Evolutionary conservation across 2,113 vertebrate species (phyloP), one percentile per base, ranked within the genome.

Genomic region (Montifringilla adamsi): DNA sequence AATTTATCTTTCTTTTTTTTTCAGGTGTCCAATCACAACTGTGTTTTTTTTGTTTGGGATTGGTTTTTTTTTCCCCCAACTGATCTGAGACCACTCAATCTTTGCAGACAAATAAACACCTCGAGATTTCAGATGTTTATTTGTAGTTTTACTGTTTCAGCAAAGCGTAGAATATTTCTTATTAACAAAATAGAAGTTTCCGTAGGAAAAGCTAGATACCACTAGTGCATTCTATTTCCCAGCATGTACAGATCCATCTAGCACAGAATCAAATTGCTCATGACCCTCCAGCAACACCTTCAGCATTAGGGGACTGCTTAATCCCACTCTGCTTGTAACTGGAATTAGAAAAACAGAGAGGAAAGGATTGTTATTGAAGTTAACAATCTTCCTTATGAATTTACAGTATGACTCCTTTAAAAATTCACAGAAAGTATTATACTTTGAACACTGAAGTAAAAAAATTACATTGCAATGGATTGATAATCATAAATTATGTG

Each of bases 61-160:
- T 35, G 39, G 2, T 2, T 3, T 5, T 46, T 62, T n/a, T 59
- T 62, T 6, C 0, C 4, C 44, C 49, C 35, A 76, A 26, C 10
- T 64, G 22, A 31, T 69, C 77, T 53, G 28, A 79, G 30, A 64
- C 53, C 3, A 50, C 7, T n/a, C 19, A 39, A 1, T 35, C 49
- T 73, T 87, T 68, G 28, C 66, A 78, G 33, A 49, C 4, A 85
- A 74, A 64, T 21, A 44, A 6, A 7, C 6, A 63, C 13, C 14
- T 84, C 20, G 39, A 68, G 47, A 78, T 74, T 84, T 87, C 64
- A 70, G 23, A 37, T 15, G 7, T 24, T 73, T 92, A 35, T n/a
- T 63, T 79, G 18, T 46, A 85, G 28, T 58, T 85, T 35, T 53
- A 56, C 1, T 66, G 84, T 90, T 90, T 58, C 70, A 82, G 35